Evolutionary conservation across 2,888 invertebrate species (phyloP), one percentile per base, ranked within the genome.

Genomic region (Eulithis testata): DNA sequence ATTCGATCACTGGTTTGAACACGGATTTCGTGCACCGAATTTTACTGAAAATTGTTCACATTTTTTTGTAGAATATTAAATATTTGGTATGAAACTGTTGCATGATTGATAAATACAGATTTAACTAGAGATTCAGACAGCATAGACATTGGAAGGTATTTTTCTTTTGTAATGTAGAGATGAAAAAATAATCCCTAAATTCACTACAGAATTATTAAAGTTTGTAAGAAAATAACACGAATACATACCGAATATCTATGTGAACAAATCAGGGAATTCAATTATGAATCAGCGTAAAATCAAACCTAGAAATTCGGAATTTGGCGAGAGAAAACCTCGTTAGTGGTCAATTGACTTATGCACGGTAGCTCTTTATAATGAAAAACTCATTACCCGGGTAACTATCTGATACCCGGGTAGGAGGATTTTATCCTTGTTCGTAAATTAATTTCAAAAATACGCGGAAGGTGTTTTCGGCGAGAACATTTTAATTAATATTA

Each of bases 1-100:
- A 73, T 69, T 63, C 68, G 70, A 68, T 66, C 64, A 52, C 59
- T 47, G 64, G 54, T 69, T 51, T 45, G 6, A 63, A 59, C 61
- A 40, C 55, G 52, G 45, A 63, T 62, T 60, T 27, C 31, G 49
- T 59, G 58, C 9, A 36, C 50, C n/a, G 49, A 50, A 11, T 37
- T 62, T 60, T 14, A 61, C 14, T 11, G 47, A 40, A 53, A 52
- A 37, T 53, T 11, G 58, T 54, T 58, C 14, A 60, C 14, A 49
- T 59, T 62, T 56, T 60, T 21, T 21, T 21, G 21, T 21, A 21
- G 21, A 21, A 21, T 21, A 21, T 21, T 21, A 21, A 21, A 21
- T 21, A 21, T 21, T 21, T 21, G 21, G 21, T 21, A 21, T 21
- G 2, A 21, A 21, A 21, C 21, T 21, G 21, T 21, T 21, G 21